Percentiles rank a stretch among this genome's conserved stretches.
Evolutionary conservation across 2,888 invertebrate species (phyloP).

Genomic region (Anticlea derivata): DNA sequence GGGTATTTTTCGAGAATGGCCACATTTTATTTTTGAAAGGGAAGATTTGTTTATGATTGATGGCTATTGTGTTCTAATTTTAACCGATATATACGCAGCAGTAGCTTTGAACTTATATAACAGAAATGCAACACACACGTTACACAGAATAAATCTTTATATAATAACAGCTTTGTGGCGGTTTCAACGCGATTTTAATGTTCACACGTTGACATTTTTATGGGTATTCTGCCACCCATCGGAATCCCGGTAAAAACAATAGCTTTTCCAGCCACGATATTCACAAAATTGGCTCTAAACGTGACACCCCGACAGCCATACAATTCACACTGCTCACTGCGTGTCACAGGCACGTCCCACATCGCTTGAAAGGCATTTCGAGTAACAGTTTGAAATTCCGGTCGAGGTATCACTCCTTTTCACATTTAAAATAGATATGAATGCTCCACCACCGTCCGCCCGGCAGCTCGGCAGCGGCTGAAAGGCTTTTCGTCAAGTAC

Average conservation of each 20-base stretch:
- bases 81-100: no score
- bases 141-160: neutral
- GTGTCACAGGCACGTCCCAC: constrained; percentile 30
- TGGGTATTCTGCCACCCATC: neutral
- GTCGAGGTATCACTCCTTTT: constrained; percentile 34
- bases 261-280: constrained; percentile 5
- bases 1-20: constrained; percentile 9
- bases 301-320: constrained; percentile 13
- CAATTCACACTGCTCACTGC: constrained; percentile 29
- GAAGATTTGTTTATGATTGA: neutral
- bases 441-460: constrained; percentile 33
- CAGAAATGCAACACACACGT: neutral
- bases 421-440: constrained; percentile 42
- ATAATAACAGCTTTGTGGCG: neutral
- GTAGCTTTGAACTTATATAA: neutral
- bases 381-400: constrained; percentile 39
- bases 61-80: neutral
- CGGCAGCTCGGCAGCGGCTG: constrained; percentile 32
- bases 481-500: constrained; percentile 49
- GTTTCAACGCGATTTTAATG: neutral
- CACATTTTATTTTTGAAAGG: neutral
- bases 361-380: constrained; percentile 28
- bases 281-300: constrained; percentile 13
- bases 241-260: constrained; percentile 3
- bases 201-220: neutral